Evolutionary conservation across 2,113 vertebrate species (phyloP).

Genomic region (Blennius ocellaris): DNA sequence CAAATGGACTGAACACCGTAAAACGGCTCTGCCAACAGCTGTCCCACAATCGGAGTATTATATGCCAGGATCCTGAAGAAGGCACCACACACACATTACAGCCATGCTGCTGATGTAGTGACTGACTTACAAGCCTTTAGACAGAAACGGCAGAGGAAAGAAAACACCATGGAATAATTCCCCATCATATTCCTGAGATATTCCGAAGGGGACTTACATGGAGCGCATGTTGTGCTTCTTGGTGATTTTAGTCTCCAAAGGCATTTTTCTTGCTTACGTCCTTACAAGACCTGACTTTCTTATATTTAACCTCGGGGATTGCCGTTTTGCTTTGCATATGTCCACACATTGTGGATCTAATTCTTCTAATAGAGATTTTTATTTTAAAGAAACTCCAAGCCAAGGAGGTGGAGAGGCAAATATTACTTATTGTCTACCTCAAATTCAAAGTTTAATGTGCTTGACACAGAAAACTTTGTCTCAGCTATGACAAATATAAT

Average conservation of each 20-base stretch:
- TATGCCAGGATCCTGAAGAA: slow-evolving; percentile 60
- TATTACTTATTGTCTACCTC: no score
- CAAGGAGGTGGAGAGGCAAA: slow-evolving; percentile 42
- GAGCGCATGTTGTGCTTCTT: slow-evolving; percentile 12
- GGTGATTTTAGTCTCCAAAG: slow-evolving; percentile 36
- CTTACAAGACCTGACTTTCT: slow-evolving; percentile 23
- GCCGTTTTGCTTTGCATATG: slow-evolving; percentile 55
- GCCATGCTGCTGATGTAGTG: slow-evolving; percentile 48
- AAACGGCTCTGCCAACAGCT: slow-evolving; percentile 82
- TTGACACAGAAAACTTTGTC: no score
- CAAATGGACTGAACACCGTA: slow-evolving; percentile 81
- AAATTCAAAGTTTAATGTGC: no score
- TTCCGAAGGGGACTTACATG: slow-evolving; percentile 19
- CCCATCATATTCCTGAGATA: slow-evolving; percentile 39
- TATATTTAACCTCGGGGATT: slow-evolving; percentile 46
- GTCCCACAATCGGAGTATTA: slow-evolving; percentile 76
- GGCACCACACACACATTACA: slow-evolving; percentile 46
- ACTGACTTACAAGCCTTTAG: slow-evolving; percentile 48
- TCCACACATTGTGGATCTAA: slow-evolving; percentile 30
- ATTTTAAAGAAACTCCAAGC: slow-evolving; percentile 3
- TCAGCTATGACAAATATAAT: no score
- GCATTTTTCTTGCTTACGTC: slow-evolving; percentile 32
- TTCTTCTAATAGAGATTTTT: neutral
- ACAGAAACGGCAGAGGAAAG: slow-evolving; percentile 47
- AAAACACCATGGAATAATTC: slow-evolving; percentile 44